Base-by-base conservation (phyloP, 1,140 invertebrate species). In the Drosophila gunungcola region DNA sequence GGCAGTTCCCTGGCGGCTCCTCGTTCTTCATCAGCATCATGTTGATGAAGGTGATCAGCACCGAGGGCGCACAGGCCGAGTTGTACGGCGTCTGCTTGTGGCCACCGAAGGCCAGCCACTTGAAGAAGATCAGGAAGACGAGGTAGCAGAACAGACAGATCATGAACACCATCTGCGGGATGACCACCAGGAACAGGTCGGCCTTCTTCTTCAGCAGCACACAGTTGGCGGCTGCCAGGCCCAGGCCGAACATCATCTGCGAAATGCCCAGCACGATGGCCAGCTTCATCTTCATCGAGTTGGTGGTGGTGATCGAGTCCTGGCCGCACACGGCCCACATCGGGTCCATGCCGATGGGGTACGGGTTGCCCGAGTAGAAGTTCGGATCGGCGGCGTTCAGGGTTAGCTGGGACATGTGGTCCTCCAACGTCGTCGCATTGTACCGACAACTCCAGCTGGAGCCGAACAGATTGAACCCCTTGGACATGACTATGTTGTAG, bases 251-350 rank as follows among this genome's bases (percentile, higher is more conserved):
- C 60, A 98, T 95, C 98, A 99, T 99, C 91, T 99, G 98, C 49
- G 95, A 80, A 1, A 99, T 97, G 41, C 98, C 98, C 91, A 99
- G 95, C 70, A 99, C 98, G 63, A 99, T 97, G 16, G 98, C 99
- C 49, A 99, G 93, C 92, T 99, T 99, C 99, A 99, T 99, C 94
- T 99, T 99, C 93, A 97, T 97, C 0, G 98, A 98, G 93, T 99
- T 99, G 29, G 97, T 93, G 92, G 98, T 99, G 46, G 97, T 96
- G 74, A 99, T 98, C 92, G 99, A 99, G 93, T 99, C 99, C 65
- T 95, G 94, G 96, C 97, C 60, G 3, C 98, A 95, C 38, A 97
- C 86, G 92, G 97, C 95, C 97, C 97, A 98, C 52, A 96, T 94
- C 6, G 97, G 97, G 93, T 98, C 97, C 38, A 92, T 42, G 0